Evolutionary conservation across 2,113 vertebrate species (phyloP), one percentile per base, ranked within the genome.

Genomic region (Apteryx owenii): DNA sequence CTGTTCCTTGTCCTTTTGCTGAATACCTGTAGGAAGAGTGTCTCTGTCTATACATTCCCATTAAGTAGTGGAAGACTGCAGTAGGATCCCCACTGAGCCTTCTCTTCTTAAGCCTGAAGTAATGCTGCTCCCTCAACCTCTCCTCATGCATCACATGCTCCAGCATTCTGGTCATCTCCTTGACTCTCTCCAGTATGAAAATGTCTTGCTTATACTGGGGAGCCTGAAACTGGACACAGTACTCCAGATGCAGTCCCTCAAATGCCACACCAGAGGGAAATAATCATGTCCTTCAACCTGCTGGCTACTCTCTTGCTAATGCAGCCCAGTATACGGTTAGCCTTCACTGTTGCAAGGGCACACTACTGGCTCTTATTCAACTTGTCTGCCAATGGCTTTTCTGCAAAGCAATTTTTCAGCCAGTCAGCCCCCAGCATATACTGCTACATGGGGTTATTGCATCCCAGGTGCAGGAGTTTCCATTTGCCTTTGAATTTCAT

Each of bases 221-320:
- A 38, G 36, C 36, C 36, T 38, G 36, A 38, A 38, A 38, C 36
- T 38, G 36, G 36, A 38, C 36, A 38, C 36, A 38, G 36, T 38
- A 38, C 36, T 81, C 36, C 31, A 46, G 11, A 36, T 68, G 46
- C 19, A 54, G 7, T 15, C 29, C 78, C 69, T 38, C 60, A 60
- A 68, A 1, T 25, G 58, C 40, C 46, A 50, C 73, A 4, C 17
- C 36, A 33, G 62, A 33, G 58, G 33, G 54, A 61, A 33, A 58
- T 33, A 36, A 46, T 51, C 15, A 9, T 1, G 0, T 62, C 38
- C 10, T 29, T 44, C 12, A 65, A 70, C 9, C 26, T 44, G 4
- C 29, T 76, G 62, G 17, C 17, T 80, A 11, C 33, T 70, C 22
- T 5, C 42, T 44, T 78, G 21, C 46, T 54, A 61, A 9, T 79